Evolutionary conservation across 1,140 invertebrate genomes (phyloP).

Genomic region (Oppia nitens): DNA sequence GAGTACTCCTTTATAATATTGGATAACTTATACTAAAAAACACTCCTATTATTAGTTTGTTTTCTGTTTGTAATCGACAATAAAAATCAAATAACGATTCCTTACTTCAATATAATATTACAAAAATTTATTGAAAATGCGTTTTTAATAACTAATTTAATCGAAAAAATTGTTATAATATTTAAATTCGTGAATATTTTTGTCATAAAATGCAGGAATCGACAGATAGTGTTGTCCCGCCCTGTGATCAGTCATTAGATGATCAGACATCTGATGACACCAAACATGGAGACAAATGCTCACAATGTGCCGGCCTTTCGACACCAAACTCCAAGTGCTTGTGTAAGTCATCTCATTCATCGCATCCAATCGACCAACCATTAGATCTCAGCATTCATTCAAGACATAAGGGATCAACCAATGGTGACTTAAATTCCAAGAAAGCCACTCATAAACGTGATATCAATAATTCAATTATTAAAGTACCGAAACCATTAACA

Average conservation of each 20-base stretch:
- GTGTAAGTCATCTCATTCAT: not conserved
- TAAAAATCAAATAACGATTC: too few species aligned
- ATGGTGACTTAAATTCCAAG: slow-evolving; percentile 5
- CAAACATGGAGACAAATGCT: not conserved
- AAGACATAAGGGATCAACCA: slow-evolving; percentile 21
- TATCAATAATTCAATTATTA: slow-evolving; percentile 24
- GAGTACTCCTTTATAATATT: too few species aligned
- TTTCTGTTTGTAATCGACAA: too few species aligned
- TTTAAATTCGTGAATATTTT: too few species aligned
- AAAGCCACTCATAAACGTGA: slow-evolving; percentile 17
- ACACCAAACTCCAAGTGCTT: not conserved
- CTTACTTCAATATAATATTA: too few species aligned
- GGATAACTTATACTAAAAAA: too few species aligned
- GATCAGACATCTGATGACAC: not conserved
- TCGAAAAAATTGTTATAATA: too few species aligned
- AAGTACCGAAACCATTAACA: slow-evolving; percentile 27
- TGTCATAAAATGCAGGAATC: not conserved
- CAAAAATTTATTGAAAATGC: too few species aligned
- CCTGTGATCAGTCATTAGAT: not conserved
- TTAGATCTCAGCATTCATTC: slow-evolving; percentile 28
- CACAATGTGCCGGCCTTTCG: not conserved
- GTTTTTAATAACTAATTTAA: too few species aligned
- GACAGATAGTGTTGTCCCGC: not conserved
- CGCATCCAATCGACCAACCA: slow-evolving; percentile 21
- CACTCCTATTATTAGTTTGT: too few species aligned